These are phyloP conservation scores for Falco berigora DNA, from an alignment of 2,797 vertebrate genomes.

Conservation along the genomic window DNA sequence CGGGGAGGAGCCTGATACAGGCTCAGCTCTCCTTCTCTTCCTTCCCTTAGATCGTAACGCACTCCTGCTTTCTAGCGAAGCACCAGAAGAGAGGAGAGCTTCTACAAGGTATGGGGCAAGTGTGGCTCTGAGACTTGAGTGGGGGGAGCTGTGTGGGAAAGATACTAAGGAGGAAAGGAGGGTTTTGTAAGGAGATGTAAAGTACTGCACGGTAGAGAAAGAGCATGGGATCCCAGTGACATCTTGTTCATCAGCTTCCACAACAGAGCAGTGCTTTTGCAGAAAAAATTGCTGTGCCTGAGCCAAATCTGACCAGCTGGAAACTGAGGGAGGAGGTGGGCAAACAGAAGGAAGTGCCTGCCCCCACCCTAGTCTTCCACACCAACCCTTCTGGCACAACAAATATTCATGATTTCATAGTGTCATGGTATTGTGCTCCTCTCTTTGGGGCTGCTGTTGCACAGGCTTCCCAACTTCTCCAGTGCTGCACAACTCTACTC, in stretches of 20 bases:
- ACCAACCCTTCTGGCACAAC: background rate
- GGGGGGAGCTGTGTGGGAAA: background rate
- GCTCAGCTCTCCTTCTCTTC: background rate
- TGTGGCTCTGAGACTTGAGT: background rate
- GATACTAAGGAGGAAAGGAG: background rate
- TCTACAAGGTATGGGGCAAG: background rate
- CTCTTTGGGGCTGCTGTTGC: background rate
- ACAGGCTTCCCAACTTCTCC: background rate
- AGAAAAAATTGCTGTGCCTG: background rate
- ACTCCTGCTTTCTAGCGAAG: background rate
- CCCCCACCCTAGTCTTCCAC: background rate
- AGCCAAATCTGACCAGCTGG: background rate
- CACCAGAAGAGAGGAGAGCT: background rate
- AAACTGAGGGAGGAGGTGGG: background rate
- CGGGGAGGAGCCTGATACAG: constrained; percentile 30
- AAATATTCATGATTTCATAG: background rate
- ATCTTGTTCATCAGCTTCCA: background rate
- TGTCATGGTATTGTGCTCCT: background rate
- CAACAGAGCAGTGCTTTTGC: background rate
- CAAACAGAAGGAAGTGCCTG: background rate
- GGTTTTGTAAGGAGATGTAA: background rate
- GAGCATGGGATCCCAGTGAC: background rate
- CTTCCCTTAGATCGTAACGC: background rate
- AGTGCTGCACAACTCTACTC: background rate
- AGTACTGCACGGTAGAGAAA: background rate